Evolutionary conservation across 1,140 invertebrate species (phyloP).

Genomic region (Sitophilus oryzae): DNA sequence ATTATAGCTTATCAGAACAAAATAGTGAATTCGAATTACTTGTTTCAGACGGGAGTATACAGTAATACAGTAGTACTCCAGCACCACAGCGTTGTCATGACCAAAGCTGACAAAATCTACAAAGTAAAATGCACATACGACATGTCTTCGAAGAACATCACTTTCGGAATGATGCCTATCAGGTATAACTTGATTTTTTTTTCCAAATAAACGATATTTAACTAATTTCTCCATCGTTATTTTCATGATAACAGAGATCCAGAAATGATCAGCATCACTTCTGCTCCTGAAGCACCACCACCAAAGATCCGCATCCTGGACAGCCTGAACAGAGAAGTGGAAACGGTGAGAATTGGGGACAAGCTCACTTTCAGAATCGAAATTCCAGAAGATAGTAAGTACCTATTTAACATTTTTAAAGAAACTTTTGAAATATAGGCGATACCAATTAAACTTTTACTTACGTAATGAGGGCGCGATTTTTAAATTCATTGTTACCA

Average conservation of each 20-base stretch:
- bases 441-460: no score
- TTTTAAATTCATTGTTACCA: no score
- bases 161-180: constrained; percentile 95
- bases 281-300: constrained; percentile 87
- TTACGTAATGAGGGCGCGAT: no score
- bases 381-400: constrained; percentile 91
- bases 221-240: background rate
- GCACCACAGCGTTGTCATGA: constrained; percentile 94
- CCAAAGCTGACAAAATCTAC: constrained; percentile 94
- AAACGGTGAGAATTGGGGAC: constrained; percentile 91
- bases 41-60: constrained; percentile 80
- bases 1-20: no score
- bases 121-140: constrained; percentile 95
- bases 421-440: no score
- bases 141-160: constrained; percentile 93
- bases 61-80: constrained; percentile 92
- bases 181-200: no score
- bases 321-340: constrained; percentile 75
- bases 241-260: constrained; percentile 63
- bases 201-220: background rate
- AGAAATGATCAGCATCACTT: constrained; percentile 92
- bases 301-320: constrained; percentile 90
- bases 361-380: constrained; percentile 92
- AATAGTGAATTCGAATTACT: no score
- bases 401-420: no score